A percentile compares a stretch with the other conserved stretches of the same genome.
Evolutionary conservation across 1,140 invertebrate species (phyloP).

Genomic region (Samia ricini): DNA sequence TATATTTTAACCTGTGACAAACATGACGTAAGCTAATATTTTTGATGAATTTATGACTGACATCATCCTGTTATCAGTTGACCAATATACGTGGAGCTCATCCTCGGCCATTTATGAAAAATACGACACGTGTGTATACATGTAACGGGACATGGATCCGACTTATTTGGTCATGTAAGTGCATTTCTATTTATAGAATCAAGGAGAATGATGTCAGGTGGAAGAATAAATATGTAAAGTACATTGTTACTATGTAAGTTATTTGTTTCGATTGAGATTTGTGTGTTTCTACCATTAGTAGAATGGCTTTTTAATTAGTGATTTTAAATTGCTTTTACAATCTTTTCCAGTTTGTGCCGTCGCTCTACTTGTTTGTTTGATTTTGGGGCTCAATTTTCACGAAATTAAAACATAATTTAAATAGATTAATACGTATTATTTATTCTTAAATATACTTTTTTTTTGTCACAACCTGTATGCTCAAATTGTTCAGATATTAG

Average conservation of each 20-base stretch:
- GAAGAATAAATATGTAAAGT: background rate
- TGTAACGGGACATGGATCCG: background rate
- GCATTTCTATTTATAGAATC: slow-evolving; percentile 64
- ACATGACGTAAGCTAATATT: background rate
- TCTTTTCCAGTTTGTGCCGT: background rate
- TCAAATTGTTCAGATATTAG: no score
- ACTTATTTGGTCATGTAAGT: slow-evolving; percentile 28
- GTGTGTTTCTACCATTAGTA: background rate
- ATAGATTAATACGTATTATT: no score
- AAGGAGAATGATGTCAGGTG: slow-evolving; percentile 46
- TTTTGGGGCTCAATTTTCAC: no score
- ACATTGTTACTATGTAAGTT: background rate
- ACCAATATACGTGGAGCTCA: slow-evolving; percentile 42
- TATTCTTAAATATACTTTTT: no score
- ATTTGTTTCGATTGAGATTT: slow-evolving; percentile 1
- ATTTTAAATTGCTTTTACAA: background rate
- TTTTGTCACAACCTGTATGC: no score
- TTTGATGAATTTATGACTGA: slow-evolving; percentile 37
- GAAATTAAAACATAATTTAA: no score
- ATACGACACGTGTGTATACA: background rate
- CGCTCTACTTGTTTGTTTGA: no score
- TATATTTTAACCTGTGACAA: slow-evolving; percentile 4
- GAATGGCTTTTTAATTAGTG: slow-evolving; percentile 2
- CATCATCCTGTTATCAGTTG: slow-evolving; percentile 45
- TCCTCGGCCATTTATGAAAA: slow-evolving; percentile 11